Evolutionary conservation across 2,113 vertebrate species (phyloP), one percentile per base, ranked within the genome.

Genomic region (Podiceps cristatus): DNA sequence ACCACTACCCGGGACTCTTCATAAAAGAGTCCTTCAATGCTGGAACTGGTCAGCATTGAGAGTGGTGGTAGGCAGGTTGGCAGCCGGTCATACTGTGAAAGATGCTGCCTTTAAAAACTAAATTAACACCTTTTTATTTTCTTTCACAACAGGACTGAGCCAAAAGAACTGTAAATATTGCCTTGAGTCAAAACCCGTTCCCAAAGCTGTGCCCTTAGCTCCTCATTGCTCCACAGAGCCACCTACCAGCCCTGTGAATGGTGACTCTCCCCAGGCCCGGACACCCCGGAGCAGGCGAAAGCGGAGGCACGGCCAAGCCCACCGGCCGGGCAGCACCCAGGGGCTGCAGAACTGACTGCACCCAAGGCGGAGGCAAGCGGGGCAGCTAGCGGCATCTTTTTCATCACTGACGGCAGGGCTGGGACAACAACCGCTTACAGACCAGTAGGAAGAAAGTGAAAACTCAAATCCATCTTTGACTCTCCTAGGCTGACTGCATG

Each of bases 241-340:
- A 72, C n/a, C 8, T 31, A 7, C 13, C 31, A 58, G 19, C 31
- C 33, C 56, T 33, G 58, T 11, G 22, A 42, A 4, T 2, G 42
- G 52, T 72, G 27, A 31, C 8, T 25, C 6, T 44, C 3, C 5
- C 10, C 1, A 3, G 24, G 0, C 14, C 25, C 3, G 2, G 60
- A 22, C 10, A 18, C 25, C 4, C 31, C 8, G 53, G 20, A 35
- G 18, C 3, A 1, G 31, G 7, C 29, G 37, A n/a, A 31, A 81
- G 35, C 40, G 49, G 44, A 27, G 31, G 2, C 13, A 53, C 0
- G 0, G 19, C 31, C 1, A 1, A 59, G 31, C 23, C 45, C 19
- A 11, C 29, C 29, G 56, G n/a, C 17, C 25, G 58, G 14, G 10
- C 18, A 20, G 25, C 1, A 3, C 18, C 10, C 1, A 2, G 9